These are phyloP conservation scores for Chaenodraco wilsoni DNA, from an alignment of 2,797 vertebrate genomes.

Conservation along the genomic window DNA sequence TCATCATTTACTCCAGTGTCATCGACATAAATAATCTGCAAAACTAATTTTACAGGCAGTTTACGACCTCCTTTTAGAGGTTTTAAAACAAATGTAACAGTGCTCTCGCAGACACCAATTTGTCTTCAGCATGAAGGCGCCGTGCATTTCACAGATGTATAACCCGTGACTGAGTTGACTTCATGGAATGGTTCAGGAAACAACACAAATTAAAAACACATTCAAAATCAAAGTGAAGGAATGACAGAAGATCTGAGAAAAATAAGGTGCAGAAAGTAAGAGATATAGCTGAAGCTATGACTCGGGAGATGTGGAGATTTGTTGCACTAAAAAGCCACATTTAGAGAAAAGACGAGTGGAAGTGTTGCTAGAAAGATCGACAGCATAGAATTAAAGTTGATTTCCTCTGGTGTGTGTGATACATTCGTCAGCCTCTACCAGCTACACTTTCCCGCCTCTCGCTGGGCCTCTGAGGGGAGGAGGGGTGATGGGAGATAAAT, in stretches of 20 bases:
- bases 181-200: slow-evolving; percentile 39
- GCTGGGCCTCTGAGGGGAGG: slow-evolving; percentile 34
- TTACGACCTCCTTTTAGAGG: slow-evolving; percentile 25
- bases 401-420: slow-evolving; percentile 49
- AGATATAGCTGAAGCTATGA: neutral
- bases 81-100: slow-evolving; percentile 31
- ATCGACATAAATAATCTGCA: slow-evolving; percentile 29
- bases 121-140: slow-evolving; percentile 4
- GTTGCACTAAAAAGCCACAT: neutral
- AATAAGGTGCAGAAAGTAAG: neutral
- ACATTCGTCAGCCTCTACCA: slow-evolving; percentile 63
- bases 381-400: slow-evolving; percentile 15
- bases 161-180: slow-evolving; percentile 5
- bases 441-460: slow-evolving; percentile 50
- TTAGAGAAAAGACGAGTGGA: neutral
- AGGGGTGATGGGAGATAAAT: slow-evolving; percentile 45
- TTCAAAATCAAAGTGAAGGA: slow-evolving; percentile 3
- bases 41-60: slow-evolving; percentile 26
- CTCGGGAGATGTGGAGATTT: neutral
- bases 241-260: slow-evolving; percentile 6
- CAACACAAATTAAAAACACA: neutral
- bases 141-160: slow-evolving; percentile 22
- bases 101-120: slow-evolving; percentile 13
- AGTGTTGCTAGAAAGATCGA: neutral
- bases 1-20: slow-evolving; percentile 36